Conservation (phyloP, 2,888 invertebrate species). For the Actias luna region DNA sequence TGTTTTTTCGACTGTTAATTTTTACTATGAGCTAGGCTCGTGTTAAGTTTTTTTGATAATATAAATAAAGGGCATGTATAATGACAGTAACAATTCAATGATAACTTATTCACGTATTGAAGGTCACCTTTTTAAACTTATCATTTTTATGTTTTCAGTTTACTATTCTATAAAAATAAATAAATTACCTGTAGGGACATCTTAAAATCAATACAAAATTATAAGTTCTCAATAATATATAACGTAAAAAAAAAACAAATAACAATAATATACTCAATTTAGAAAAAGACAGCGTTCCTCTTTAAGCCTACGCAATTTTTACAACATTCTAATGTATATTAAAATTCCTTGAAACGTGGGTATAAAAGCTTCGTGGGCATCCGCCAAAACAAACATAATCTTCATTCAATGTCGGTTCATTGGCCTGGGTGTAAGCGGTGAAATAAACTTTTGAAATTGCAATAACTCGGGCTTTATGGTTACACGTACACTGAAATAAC, state of each 20-base stretch:
- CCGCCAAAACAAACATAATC: slow-evolving; percentile 44
- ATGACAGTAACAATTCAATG: too few relatives aligned
- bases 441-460: slow-evolving; percentile 48
- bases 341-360: slow-evolving; percentile 25
- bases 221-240: neutral
- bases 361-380: slow-evolving; percentile 26
- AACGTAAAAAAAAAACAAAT: neutral
- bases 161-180: too few relatives aligned
- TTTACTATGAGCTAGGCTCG: slow-evolving; percentile 31
- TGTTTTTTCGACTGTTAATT: slow-evolving; percentile 47
- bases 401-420: slow-evolving; percentile 39
- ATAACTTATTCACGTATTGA: too few relatives aligned
- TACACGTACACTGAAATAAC: slow-evolving; percentile 40
- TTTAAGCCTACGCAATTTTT: slow-evolving; percentile 16
- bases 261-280: slow-evolving; percentile 12
- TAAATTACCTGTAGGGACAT: too few relatives aligned
- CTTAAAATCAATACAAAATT: neutral
- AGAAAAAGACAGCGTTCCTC: slow-evolving; percentile 24
- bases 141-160: neutral
- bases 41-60: slow-evolving; percentile 17
- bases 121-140: neutral
- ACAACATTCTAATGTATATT: slow-evolving; percentile 20
- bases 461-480: slow-evolving; percentile 44
- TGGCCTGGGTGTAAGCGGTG: slow-evolving; percentile 37
- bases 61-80: too few relatives aligned